Conservation (phyloP, 2,113 vertebrate species). For the Dermatemys mawii region DNA sequence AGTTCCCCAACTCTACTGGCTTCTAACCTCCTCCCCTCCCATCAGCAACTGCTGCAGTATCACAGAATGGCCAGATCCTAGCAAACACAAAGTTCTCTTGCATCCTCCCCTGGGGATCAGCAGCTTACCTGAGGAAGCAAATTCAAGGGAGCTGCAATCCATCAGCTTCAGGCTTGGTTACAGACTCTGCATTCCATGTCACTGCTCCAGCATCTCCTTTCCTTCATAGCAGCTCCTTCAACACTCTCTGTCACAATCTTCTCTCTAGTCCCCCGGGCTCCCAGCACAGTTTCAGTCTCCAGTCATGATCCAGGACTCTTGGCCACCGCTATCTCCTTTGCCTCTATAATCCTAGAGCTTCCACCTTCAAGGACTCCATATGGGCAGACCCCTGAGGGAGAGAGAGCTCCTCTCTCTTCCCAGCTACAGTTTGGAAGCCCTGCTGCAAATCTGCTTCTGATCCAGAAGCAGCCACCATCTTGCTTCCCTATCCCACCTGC, state of each 20-base stretch:
- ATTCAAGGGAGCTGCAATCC: not conserved
- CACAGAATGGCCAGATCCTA: not conserved
- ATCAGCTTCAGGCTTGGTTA: not conserved
- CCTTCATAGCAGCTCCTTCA: not conserved
- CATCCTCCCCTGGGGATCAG: not conserved
- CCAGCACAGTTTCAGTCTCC: not conserved
- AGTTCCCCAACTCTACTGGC: not conserved
- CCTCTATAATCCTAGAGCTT: not conserved
- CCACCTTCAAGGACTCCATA: not conserved
- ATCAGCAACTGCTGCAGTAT: not conserved
- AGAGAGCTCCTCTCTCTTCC: not conserved
- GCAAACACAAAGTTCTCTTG: not conserved
- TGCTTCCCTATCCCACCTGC: not conserved
- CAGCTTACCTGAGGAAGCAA: not conserved
- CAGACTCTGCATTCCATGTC: not conserved
- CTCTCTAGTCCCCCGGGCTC: not conserved
- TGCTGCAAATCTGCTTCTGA: no score
- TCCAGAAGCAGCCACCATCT: not conserved
- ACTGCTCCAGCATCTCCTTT: not conserved
- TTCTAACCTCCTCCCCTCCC: not conserved
- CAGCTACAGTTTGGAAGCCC: not conserved
- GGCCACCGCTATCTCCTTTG: not conserved
- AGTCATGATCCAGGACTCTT: not conserved
- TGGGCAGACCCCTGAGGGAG: no score
- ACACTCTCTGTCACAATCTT: not conserved